A percentile compares a stretch with the other conserved stretches of the same genome.
phyloP scores from a whole-genome alignment of 1,140 invertebrate species.

The Eumaeus atala region DNA sequence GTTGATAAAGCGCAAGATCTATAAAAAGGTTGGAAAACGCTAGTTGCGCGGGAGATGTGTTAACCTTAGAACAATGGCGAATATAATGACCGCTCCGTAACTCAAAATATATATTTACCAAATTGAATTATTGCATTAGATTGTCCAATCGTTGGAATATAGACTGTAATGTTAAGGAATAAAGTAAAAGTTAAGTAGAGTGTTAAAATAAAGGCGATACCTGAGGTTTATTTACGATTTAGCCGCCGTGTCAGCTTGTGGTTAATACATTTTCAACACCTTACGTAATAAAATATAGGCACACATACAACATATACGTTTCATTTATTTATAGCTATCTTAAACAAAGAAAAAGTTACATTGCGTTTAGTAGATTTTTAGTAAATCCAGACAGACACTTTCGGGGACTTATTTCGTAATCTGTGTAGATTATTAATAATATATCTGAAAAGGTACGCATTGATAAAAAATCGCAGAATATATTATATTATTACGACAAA shows the following conservation, averaged over 20 bases:
- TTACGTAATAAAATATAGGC: not conserved
- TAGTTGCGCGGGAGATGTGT: conserved; percentile 42
- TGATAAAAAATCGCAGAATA: too few species aligned
- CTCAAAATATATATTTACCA: conserved; percentile 8
- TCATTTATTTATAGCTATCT: too few species aligned
- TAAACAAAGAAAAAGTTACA: too few species aligned
- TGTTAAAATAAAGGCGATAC: not conserved
- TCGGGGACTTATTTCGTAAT: too few species aligned
- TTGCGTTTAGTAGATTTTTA: too few species aligned
- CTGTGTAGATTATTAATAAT: too few species aligned
- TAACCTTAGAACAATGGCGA: conserved; percentile 54
- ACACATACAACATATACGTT: too few species aligned
- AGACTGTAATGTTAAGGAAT: not conserved
- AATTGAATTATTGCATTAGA: conserved; percentile 11
- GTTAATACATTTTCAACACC: conserved; percentile 9
- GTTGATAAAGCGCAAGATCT: conserved; percentile 40
- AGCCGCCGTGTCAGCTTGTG: conserved; percentile 4
- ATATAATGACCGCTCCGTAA: conserved; percentile 23
- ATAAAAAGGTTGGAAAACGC: conserved; percentile 38
- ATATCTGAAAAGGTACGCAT: too few species aligned
- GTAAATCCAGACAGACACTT: too few species aligned
- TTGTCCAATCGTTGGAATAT: not conserved
- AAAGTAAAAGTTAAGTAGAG: not conserved
- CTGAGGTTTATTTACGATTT: not conserved
- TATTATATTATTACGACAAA: too few species aligned